Conservation (phyloP, 2,797 vertebrate species). For the Acomys russatus region DNA sequence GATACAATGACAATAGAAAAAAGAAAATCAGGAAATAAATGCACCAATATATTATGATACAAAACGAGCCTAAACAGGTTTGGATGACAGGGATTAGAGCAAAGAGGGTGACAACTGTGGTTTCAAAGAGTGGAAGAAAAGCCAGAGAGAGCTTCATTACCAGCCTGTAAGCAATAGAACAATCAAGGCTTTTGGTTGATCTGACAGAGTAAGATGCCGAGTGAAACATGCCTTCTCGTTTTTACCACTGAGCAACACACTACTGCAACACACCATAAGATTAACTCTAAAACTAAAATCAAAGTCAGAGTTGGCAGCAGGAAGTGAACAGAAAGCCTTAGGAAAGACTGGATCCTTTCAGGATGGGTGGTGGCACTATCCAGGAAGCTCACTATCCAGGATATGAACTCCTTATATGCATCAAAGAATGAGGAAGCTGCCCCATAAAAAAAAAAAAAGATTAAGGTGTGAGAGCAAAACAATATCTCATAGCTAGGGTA, state of each 20-base stretch:
- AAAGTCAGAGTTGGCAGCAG: background rate
- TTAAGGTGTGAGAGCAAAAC: background rate
- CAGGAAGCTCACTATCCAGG: background rate
- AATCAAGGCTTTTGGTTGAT: conserved; percentile 3
- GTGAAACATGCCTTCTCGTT: background rate
- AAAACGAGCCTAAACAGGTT: background rate
- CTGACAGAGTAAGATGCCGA: background rate
- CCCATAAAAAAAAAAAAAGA: too few species aligned
- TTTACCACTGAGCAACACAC: background rate
- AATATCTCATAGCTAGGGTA: background rate
- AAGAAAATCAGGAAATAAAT: conserved; percentile 10
- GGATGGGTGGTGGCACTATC: background rate
- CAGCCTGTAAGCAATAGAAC: background rate
- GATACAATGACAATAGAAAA: background rate
- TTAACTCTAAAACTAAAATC: background rate
- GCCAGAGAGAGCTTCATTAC: background rate
- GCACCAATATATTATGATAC: background rate
- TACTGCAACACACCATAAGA: background rate
- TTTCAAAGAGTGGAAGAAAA: background rate
- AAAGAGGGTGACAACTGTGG: background rate
- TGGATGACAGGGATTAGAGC: background rate
- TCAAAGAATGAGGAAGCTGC: background rate
- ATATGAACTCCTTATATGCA: background rate
- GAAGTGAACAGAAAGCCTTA: background rate
- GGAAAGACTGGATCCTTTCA: background rate